phyloP scores from a whole-genome alignment of 2,797 vertebrate species.

The Danio albolineatus region DNA sequence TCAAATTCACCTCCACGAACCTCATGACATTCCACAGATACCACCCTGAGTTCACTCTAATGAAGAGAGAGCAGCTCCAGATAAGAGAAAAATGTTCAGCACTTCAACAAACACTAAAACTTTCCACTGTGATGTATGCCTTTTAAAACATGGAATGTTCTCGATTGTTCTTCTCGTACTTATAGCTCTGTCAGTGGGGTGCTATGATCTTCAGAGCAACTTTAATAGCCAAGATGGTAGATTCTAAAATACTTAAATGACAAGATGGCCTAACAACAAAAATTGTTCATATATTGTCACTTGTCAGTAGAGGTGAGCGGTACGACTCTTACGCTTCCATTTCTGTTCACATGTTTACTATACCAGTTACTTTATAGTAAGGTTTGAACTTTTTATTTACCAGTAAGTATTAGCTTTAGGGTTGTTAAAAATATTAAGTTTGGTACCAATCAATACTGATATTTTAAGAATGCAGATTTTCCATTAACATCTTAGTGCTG shows the following conservation, averaged over 20 bases:
- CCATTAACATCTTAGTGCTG: too few species aligned
- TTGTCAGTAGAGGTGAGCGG: too few species aligned
- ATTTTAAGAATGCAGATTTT: too few species aligned
- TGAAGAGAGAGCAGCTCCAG: background rate
- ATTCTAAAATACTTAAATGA: background rate
- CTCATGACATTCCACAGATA: conserved; percentile 20
- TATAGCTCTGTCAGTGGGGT: background rate
- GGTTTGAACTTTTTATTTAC: too few species aligned
- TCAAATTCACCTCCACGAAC: conserved; percentile 6
- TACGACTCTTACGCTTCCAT: too few species aligned
- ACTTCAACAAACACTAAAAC: conserved; percentile 27
- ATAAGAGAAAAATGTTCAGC: conserved; percentile 39
- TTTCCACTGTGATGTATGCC: background rate
- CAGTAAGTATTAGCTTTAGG: too few species aligned
- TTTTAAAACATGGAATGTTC: background rate
- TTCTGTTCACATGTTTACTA: too few species aligned
- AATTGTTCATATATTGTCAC: background rate
- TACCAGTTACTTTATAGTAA: too few species aligned
- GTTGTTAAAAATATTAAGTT: too few species aligned
- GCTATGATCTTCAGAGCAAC: background rate
- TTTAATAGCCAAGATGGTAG: background rate
- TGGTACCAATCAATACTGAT: too few species aligned
- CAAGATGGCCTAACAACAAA: background rate
- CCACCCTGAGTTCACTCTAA: background rate
- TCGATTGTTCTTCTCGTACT: background rate